Evolutionary conservation across 2,888 invertebrate genomes (phyloP).

Genomic region (Candidula unifasciata): DNA sequence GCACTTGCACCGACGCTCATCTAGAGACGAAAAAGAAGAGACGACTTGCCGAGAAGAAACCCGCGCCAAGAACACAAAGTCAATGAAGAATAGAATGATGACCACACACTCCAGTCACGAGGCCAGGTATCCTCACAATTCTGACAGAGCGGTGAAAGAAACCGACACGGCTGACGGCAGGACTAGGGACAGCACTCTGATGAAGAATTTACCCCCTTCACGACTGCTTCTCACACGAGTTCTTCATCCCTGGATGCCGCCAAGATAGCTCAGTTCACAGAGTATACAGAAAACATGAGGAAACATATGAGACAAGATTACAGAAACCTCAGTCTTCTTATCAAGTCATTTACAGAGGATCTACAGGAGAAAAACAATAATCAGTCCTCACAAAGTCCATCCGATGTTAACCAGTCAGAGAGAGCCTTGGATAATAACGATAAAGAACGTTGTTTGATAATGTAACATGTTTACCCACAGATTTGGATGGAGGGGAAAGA

Average conservation of each 20-base stretch:
- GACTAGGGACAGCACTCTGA: neutral
- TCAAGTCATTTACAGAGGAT: slow-evolving; percentile 18
- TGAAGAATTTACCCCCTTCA: neutral
- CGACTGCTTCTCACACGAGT: neutral
- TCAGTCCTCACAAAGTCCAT: neutral
- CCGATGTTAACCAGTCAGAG: neutral
- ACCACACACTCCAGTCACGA: neutral
- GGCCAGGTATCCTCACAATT: neutral
- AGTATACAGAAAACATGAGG: slow-evolving; percentile 31
- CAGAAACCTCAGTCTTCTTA: slow-evolving; percentile 10
- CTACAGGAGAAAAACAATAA: slow-evolving; percentile 37
- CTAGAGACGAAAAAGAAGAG: neutral
- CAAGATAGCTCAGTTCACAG: slow-evolving; percentile 26
- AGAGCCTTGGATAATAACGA: neutral
- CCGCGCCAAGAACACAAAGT: neutral
- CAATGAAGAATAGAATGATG: neutral
- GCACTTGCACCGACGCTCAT: neutral
- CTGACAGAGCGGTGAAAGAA: neutral
- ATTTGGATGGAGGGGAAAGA: neutral
- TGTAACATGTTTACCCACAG: neutral
- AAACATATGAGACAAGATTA: slow-evolving; percentile 21
- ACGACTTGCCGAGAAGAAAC: neutral
- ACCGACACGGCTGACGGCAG: neutral
- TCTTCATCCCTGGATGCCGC: neutral
- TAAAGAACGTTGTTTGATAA: neutral